These are phyloP conservation scores for Spodoptera litura DNA, from an alignment of 1,140 invertebrate species.

Conservation along the genomic window DNA sequence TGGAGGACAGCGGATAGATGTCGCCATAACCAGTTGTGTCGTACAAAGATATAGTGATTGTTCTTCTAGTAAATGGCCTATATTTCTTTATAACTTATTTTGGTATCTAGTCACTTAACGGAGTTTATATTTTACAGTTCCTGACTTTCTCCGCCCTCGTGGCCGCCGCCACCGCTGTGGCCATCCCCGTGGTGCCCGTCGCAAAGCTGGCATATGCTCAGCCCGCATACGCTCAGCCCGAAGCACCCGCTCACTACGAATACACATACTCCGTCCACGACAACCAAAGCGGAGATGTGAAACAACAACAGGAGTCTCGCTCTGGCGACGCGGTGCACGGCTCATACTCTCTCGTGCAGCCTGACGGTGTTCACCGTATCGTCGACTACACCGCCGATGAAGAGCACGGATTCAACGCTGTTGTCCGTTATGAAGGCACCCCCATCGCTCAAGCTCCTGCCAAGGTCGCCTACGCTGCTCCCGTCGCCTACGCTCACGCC, in stretches of 20 bases:
- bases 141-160: slow-evolving; percentile 59
- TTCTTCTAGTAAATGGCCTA: no score
- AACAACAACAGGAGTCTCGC: slow-evolving; percentile 75
- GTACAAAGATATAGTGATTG: no score
- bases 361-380: slow-evolving; percentile 85
- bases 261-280: slow-evolving; percentile 81
- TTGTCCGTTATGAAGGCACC: slow-evolving; percentile 61
- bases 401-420: slow-evolving; percentile 60
- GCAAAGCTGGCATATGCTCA: slow-evolving; percentile 59
- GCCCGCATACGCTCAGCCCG: slow-evolving; percentile 57
- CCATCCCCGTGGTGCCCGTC: slow-evolving; percentile 51
- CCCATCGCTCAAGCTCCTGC: slow-evolving; percentile 61
- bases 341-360: slow-evolving; percentile 87
- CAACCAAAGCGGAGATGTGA: slow-evolving; percentile 76
- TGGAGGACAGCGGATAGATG: no score
- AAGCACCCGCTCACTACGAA: slow-evolving; percentile 82
- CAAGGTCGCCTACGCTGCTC: slow-evolving; percentile 55
- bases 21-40: no score
- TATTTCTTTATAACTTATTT: background rate
- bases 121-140: slow-evolving; percentile 48
- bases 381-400: slow-evolving; percentile 86
- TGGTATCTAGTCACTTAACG: background rate
- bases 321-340: slow-evolving; percentile 88
- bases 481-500: slow-evolving; percentile 56
- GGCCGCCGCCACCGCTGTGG: slow-evolving; percentile 58